phyloP scores from a whole-genome alignment of 1,140 invertebrate genomes.

The Ostrea denselamellosa region DNA sequence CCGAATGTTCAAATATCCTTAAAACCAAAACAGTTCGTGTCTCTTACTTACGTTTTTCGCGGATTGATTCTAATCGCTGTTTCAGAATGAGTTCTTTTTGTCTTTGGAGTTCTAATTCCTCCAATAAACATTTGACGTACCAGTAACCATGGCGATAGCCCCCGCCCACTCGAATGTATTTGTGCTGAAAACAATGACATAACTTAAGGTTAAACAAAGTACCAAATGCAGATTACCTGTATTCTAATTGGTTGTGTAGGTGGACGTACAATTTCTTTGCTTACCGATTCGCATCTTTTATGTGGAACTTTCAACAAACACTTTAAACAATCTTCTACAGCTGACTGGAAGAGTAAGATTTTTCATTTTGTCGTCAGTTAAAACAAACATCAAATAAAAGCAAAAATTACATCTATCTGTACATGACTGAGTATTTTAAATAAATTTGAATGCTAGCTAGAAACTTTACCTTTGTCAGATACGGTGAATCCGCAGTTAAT shows the following conservation, averaged over 20 bases:
- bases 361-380: too few relatives aligned
- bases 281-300: conserved; percentile 77
- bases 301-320: conserved; percentile 76
- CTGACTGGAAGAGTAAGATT: conserved; percentile 65
- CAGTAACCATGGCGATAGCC: conserved; percentile 79
- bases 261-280: not conserved
- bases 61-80: conserved; percentile 74
- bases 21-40: not conserved
- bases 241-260: not conserved
- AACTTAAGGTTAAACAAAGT: not conserved
- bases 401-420: too few relatives aligned
- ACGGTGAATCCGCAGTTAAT: conserved; percentile 70
- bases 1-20: too few relatives aligned
- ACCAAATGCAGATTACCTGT: not conserved
- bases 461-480: conserved; percentile 68
- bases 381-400: too few relatives aligned
- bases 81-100: conserved; percentile 69
- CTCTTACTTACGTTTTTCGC: conserved; percentile 73
- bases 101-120: conserved; percentile 74
- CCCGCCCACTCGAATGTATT: conserved; percentile 78
- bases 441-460: not conserved
- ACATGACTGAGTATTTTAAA: too few relatives aligned
- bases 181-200: conserved; percentile 72
- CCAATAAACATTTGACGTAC: conserved; percentile 77
- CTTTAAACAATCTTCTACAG: conserved; percentile 75